Evolutionary conservation across 1,140 invertebrate species (phyloP).

Genomic region (Drosophila truncata): DNA sequence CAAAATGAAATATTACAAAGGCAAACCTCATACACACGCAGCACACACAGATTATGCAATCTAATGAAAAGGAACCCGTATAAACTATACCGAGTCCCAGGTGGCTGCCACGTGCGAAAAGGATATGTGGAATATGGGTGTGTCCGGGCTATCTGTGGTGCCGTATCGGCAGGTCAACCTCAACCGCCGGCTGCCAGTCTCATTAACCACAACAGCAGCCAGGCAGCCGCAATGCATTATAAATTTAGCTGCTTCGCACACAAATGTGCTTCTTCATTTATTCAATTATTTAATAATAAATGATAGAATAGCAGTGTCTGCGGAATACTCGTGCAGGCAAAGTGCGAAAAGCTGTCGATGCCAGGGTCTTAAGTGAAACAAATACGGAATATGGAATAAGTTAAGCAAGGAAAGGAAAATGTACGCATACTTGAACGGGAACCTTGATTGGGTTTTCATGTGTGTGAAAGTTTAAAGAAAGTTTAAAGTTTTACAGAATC

Average conservation of each 20-base stretch:
- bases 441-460: background rate
- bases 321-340: constrained; percentile 16
- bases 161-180: constrained; percentile 26
- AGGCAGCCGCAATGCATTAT: constrained; percentile 66
- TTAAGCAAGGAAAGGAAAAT: constrained; percentile 11
- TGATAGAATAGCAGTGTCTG: constrained; percentile 59
- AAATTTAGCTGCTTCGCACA: constrained; percentile 65
- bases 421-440: background rate
- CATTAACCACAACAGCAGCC: constrained; percentile 68
- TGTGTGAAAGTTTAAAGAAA: no score
- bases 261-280: constrained; percentile 50
- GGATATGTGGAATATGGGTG: constrained; percentile 17
- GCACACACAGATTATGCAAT: constrained; percentile 51
- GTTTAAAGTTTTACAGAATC: no score
- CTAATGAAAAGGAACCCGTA: constrained; percentile 68
- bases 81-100: constrained; percentile 52
- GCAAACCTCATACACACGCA: constrained; percentile 8
- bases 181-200: constrained; percentile 52
- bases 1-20: constrained; percentile 69
- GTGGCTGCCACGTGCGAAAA: constrained; percentile 45
- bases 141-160: background rate
- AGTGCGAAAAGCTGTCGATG: constrained; percentile 62
- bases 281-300: constrained; percentile 79
- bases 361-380: constrained; percentile 32
- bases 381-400: constrained; percentile 28